Conservation (phyloP, 37 sponge, comb jelly and placozoan species). For the Chondrosia reniformis region DNA sequence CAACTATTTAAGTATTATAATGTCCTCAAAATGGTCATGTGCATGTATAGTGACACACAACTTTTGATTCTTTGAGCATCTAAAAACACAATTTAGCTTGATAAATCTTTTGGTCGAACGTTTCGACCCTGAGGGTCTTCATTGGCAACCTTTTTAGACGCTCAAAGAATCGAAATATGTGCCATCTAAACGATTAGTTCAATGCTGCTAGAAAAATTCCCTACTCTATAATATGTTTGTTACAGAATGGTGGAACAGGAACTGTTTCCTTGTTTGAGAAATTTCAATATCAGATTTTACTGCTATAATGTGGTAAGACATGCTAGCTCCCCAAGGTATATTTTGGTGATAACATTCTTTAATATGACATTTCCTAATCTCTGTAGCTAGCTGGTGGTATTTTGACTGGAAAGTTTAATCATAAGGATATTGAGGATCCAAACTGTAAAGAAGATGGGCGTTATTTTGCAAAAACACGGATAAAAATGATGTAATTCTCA, state of each 20-base stretch:
- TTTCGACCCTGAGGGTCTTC: no score
- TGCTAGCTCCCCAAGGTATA: not conserved
- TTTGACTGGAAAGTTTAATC: conserved; percentile 69
- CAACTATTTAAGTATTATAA: no score
- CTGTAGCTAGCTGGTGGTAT: conserved; percentile 88
- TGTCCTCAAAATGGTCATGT: no score
- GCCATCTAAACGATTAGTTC: no score
- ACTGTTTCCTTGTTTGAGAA: conserved; percentile 79
- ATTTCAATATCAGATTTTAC: conserved; percentile 87
- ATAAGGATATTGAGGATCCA: conserved; percentile 22
- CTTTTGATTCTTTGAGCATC: no score
- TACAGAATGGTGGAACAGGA: conserved; percentile 76
- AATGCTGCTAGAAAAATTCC: not conserved
- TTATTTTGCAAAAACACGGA: not conserved
- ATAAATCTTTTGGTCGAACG: no score
- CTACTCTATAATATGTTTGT: not conserved
- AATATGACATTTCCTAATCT: not conserved
- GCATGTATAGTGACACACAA: no score
- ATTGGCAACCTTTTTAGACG: no score
- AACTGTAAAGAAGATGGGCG: not conserved
- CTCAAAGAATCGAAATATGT: no score
- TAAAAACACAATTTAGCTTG: no score
- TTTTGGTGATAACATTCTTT: not conserved
- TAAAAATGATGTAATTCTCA: not conserved
- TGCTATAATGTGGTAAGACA: conserved; percentile 85